phyloP scores from a whole-genome alignment of 2,888 invertebrate species.

The Steinernema carpocapsae region DNA sequence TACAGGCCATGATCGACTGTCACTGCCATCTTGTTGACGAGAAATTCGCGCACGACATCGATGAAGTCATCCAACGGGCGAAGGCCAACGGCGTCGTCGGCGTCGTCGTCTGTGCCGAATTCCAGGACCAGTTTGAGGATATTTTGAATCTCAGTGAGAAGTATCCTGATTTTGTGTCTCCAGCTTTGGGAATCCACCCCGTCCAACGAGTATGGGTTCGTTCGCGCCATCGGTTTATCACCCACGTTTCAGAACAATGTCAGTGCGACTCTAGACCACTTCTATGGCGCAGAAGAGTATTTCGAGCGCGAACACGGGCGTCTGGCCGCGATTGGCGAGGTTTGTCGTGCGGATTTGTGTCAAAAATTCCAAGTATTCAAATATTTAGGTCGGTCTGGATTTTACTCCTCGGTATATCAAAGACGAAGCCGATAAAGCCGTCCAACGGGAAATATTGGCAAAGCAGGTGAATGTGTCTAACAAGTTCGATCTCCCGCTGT shows the following conservation, averaged over 20 bases:
- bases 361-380: neutral
- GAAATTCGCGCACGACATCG: slow-evolving; percentile 59
- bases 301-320: slow-evolving; percentile 67
- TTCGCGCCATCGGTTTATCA: neutral
- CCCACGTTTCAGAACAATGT: slow-evolving; percentile 44
- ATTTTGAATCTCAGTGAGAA: slow-evolving; percentile 53
- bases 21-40: slow-evolving; percentile 65
- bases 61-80: slow-evolving; percentile 54
- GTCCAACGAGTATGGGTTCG: slow-evolving; percentile 59
- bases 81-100: slow-evolving; percentile 52
- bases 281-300: slow-evolving; percentile 65
- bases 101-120: slow-evolving; percentile 64
- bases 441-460: slow-evolving; percentile 69
- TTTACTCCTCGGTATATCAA: slow-evolving; percentile 70
- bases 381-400: slow-evolving; percentile 70
- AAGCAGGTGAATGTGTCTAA: slow-evolving; percentile 68
- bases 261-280: slow-evolving; percentile 59
- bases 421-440: slow-evolving; percentile 68
- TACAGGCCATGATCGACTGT: slow-evolving; percentile 60
- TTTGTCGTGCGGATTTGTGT: slow-evolving; percentile 43
- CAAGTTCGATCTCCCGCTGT: slow-evolving; percentile 60
- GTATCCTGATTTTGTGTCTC: slow-evolving; percentile 55
- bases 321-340: slow-evolving; percentile 70
- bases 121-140: slow-evolving; percentile 55
- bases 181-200: slow-evolving; percentile 69